Base-by-base conservation (phyloP, 2,888 invertebrate species). In the Monopis laevigella region DNA sequence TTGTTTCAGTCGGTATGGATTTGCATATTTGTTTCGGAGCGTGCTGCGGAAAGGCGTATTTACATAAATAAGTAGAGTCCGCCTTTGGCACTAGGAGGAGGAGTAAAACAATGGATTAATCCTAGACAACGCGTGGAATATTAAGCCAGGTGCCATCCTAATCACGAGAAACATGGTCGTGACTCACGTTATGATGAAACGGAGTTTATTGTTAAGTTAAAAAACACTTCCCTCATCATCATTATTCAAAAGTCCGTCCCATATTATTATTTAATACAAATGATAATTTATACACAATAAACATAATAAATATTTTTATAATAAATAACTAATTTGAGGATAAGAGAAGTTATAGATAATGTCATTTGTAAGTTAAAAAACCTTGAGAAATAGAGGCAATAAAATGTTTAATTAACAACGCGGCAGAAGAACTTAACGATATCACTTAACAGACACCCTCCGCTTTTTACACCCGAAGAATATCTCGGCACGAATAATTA, bases 391-490 rank as follows among this genome's bases (percentile, higher is more conserved):
- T n/a, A n/a, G n/a, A n/a, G n/a, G n/a, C n/a, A n/a, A n/a, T 42
- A 38, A 40, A 42, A 38, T 43, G 73, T 74, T 77, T 75, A 77
- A 75, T 75, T 74, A 75, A 75, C 19, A 36, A 66, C 55, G 52
- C 54, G 58, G 54, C 52, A 54, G 59, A 60, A 59, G 52, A 51
- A 52, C 63, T 70, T 71, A 73, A 73, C 68, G 69, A 71, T 59
- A 64, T 56, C 68, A 72, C 73, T 75, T 75, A 73, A 74, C 66
- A 64, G 62, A 62, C 60, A 64, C 69, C 64, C 65, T 63, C 59
- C 51, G 56, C 56, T 24, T 28, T 28, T 53, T 53, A 55, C 69
- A 63, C 67, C 50, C 56, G 65, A 68, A 70, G 68, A 74, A 71
- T 72, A 62, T 71, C 62, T 59, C 55, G 56, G 63, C 56, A 59